Evolutionary conservation across 2,888 invertebrate species (phyloP), one percentile per base, ranked within the genome.

Genomic region (Xestia ashworthii): DNA sequence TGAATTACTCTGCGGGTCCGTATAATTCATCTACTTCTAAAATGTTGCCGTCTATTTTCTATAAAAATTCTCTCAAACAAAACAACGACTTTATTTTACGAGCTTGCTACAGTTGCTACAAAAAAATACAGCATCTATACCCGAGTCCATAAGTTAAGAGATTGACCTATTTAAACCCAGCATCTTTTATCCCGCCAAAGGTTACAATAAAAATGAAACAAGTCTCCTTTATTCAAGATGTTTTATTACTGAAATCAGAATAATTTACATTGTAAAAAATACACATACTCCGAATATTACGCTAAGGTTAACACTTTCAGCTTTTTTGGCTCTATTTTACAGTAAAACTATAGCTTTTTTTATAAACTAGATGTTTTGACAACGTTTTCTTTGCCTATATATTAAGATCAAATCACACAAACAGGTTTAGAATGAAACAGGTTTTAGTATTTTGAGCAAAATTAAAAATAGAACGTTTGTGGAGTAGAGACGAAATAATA

Each of bases 251-350:
- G 95, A 96, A 96, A 96, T 96, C 95, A 96, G 96, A 96, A 96
- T 96, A 96, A 95, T 96, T 96, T 96, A 97, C 96, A 96, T 95
- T 95, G 97, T 97, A 97, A 96, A 97, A 97, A 97, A 97, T 97
- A 97, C 97, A 95, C 95, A 93, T 93, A 95, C 93, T 95, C 92
- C 94, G 91, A 89, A 93, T 87, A 85, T 89, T 88, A 95, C 90
- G 83, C 95, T 96, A 96, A 92, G 93, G 93, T 95, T 95, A 95
- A 95, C 94, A 95, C 92, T 93, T 78, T 93, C 90, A 93, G 93
- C 91, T 91, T 92, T 92, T 93, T 93, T 93, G 93, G 92, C 93
- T 93, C 92, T 94, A 95, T 94, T 91, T 94, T 93, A 95, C 93
- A 94, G 83, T 92, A 90, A 81, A 80, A 82, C 88, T 90, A 90